These are phyloP conservation scores for Oreochromis aureus DNA, from an alignment of 2,113 vertebrate species.

Conservation along the genomic window DNA sequence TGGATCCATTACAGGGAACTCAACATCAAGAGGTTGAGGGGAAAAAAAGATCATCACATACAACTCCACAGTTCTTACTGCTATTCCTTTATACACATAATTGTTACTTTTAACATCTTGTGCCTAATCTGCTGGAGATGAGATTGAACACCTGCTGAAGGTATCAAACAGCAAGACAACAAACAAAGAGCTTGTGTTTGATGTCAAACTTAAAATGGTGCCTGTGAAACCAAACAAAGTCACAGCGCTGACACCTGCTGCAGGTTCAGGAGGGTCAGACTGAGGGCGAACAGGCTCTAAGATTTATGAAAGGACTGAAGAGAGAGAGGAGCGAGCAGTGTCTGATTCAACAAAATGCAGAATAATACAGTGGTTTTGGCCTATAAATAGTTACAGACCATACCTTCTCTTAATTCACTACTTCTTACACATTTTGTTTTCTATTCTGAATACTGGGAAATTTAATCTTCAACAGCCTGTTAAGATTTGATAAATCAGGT, in stretches of 20 bases:
- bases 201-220: constrained; percentile 12
- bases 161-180: constrained; percentile 11
- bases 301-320: background rate
- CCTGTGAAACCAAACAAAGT: background rate
- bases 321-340: background rate
- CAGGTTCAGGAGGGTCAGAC: background rate
- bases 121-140: background rate
- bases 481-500: background rate
- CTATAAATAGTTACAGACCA: background rate
- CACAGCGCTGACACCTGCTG: constrained; percentile 14
- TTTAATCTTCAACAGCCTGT: background rate
- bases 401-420: background rate
- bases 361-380: background rate
- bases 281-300: background rate
- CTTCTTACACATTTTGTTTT: background rate
- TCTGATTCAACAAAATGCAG: background rate
- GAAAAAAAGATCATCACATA: background rate
- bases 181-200: constrained; percentile 23
- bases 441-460: background rate
- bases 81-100: background rate
- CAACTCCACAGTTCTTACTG: background rate
- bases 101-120: background rate
- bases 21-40: background rate
- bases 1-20: background rate
- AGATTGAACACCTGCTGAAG: constrained; percentile 10